Conservation (phyloP, 2,888 invertebrate genomes). For the Anaspis maculata region DNA sequence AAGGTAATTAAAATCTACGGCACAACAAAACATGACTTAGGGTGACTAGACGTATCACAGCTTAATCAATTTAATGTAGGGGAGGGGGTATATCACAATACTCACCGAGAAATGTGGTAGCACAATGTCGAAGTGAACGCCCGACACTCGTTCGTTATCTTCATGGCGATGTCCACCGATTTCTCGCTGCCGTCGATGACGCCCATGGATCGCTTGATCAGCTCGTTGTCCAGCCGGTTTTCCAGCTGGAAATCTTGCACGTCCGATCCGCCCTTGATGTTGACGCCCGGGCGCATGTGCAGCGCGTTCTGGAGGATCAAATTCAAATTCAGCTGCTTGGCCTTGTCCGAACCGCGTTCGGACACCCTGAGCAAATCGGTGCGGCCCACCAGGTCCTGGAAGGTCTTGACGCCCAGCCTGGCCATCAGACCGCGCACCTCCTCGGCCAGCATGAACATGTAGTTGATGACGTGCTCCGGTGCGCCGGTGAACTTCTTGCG, state of each 20-base stretch:
- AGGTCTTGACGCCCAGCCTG: slow-evolving; percentile 60
- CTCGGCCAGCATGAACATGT: slow-evolving; percentile 94
- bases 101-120: slow-evolving; percentile 89
- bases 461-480: slow-evolving; percentile 96
- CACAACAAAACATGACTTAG: no score
- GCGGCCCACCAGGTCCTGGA: slow-evolving; percentile 76
- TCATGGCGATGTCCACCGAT: slow-evolving; percentile 63
- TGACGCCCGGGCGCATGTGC: slow-evolving; percentile 81
- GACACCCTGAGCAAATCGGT: slow-evolving; percentile 79
- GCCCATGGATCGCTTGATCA: slow-evolving; percentile 63
- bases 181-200: slow-evolving; percentile 67
- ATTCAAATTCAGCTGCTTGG: slow-evolving; percentile 74
- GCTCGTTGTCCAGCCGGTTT: slow-evolving; percentile 69
- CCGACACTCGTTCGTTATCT: slow-evolving; percentile 84
- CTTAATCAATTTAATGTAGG: no score
- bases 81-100: no score
- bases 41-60: no score
- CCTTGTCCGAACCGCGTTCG: slow-evolving; percentile 65
- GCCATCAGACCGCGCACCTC: slow-evolving; percentile 93
- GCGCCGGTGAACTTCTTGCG: slow-evolving; percentile 95
- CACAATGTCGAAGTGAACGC: slow-evolving; percentile 91
- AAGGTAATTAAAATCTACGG: no score
- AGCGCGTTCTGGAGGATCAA: slow-evolving; percentile 83
- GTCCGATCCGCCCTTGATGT: slow-evolving; percentile 83
- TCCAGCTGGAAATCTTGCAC: slow-evolving; percentile 82